Evolutionary conservation across 2,113 vertebrate genomes (phyloP).

Genomic region (Pithys albifrons): DNA sequence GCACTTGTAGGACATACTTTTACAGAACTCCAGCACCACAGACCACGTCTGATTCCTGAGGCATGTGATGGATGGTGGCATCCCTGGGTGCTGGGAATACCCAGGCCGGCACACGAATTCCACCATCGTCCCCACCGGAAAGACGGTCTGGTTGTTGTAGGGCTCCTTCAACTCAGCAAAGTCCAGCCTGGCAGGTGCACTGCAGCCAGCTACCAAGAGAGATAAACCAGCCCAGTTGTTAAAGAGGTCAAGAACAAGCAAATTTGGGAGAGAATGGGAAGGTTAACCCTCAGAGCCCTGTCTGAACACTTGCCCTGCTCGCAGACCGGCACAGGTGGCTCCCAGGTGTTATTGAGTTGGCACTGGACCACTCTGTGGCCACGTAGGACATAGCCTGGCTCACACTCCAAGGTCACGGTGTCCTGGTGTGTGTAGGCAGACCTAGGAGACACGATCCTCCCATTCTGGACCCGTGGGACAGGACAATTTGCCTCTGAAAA

Average conservation of each 20-base stretch:
- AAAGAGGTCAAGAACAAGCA: not conserved
- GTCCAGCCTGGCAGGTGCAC: not conserved
- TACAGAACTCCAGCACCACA: not conserved
- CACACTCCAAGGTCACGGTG: constrained; percentile 39
- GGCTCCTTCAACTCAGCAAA: constrained; percentile 36
- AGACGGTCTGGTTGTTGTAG: not conserved
- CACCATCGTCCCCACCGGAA: not conserved
- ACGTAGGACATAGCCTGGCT: constrained; percentile 47
- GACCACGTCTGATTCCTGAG: constrained; percentile 11
- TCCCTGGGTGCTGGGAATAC: not conserved
- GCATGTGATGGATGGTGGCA: not conserved
- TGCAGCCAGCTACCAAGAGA: not conserved
- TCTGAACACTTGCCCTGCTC: constrained; percentile 46
- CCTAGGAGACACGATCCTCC: constrained; percentile 22
- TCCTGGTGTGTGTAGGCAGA: constrained; percentile 37
- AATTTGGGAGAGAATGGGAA: not conserved
- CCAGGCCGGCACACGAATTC: not conserved
- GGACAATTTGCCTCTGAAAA: constrained; percentile 37
- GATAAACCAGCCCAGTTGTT: not conserved
- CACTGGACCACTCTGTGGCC: constrained; percentile 43
- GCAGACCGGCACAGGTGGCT: constrained; percentile 50
- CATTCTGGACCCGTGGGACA: constrained; percentile 29
- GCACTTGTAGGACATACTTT: not conserved
- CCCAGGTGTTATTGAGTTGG: constrained; percentile 49
- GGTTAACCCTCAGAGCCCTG: rapidly evolving